These are phyloP conservation scores for Copidosoma aretas DNA, from an alignment of 2,888 invertebrate species.

Conservation along the genomic window DNA sequence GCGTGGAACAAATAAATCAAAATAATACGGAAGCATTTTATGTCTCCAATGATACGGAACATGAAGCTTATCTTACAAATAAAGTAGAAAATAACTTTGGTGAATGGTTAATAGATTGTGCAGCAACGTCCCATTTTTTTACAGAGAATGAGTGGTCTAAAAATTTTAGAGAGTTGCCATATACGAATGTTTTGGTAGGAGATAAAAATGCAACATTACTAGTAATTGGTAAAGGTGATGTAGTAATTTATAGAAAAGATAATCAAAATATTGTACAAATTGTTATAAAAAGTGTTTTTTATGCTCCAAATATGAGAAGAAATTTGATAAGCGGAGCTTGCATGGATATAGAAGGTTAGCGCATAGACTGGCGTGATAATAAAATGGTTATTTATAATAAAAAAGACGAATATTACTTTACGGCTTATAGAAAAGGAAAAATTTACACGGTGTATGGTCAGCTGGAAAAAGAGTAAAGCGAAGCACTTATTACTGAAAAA, in stretches of 20 bases:
- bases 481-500: no score
- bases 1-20: neutral
- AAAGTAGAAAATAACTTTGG: neutral
- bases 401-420: slow-evolving; percentile 1
- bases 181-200: slow-evolving; percentile 6
- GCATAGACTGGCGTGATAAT: slow-evolving; percentile 8
- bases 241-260: slow-evolving; percentile 1
- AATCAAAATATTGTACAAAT: neutral
- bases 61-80: neutral
- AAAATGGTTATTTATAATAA: slow-evolving; percentile 12
- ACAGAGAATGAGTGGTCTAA: neutral
- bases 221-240: slow-evolving; percentile 1
- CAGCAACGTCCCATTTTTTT: slow-evolving; percentile 13
- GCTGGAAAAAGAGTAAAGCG: no score
- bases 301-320: slow-evolving; percentile 15
- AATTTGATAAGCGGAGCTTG: slow-evolving; percentile 23
- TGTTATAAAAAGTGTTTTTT: slow-evolving; percentile 13
- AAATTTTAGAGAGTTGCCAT: slow-evolving; percentile 12
- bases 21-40: neutral
- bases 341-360: slow-evolving; percentile 19
- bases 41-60: neutral
- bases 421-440: slow-evolving; percentile 15
- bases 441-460: neutral
- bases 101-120: slow-evolving; percentile 10
- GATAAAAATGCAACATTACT: slow-evolving; percentile 7